Evolutionary conservation across 2,113 vertebrate genomes (phyloP).

Genomic region (Rhabdornis inornatus): DNA sequence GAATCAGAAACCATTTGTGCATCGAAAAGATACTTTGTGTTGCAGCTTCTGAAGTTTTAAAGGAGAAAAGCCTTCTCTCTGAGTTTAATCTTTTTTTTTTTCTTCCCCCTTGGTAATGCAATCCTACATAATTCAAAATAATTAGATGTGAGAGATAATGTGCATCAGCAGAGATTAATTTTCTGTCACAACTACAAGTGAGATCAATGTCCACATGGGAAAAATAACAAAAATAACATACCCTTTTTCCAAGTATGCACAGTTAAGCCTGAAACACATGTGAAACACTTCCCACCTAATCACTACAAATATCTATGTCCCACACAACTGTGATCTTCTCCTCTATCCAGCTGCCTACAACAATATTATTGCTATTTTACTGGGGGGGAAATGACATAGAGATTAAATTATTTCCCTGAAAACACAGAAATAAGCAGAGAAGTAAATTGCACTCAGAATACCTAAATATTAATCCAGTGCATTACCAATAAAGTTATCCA

Average conservation of each 20-base stretch:
- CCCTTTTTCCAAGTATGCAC: neutral
- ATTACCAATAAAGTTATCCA: neutral
- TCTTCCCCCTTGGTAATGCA: neutral
- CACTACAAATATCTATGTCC: neutral
- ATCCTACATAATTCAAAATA: neutral
- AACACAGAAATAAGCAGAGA: neutral
- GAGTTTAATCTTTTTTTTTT: neutral
- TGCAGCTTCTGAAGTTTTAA: neutral
- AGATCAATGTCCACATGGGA: neutral
- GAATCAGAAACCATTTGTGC: neutral
- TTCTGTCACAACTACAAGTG: neutral
- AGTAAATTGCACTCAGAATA: neutral
- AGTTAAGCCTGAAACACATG: neutral
- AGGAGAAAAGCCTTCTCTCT: neutral
- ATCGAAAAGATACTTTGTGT: neutral
- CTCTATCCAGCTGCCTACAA: neutral
- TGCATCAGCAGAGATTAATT: neutral
- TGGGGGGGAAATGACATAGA: neutral
- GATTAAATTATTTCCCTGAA: neutral
- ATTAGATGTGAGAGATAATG: neutral
- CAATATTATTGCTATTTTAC: neutral
- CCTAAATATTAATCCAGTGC: neutral
- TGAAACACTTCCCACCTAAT: neutral
- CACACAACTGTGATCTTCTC: neutral
- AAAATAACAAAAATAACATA: neutral